Conservation (phyloP, 1,140 invertebrate species). For the Adoxophyes honmai region DNA sequence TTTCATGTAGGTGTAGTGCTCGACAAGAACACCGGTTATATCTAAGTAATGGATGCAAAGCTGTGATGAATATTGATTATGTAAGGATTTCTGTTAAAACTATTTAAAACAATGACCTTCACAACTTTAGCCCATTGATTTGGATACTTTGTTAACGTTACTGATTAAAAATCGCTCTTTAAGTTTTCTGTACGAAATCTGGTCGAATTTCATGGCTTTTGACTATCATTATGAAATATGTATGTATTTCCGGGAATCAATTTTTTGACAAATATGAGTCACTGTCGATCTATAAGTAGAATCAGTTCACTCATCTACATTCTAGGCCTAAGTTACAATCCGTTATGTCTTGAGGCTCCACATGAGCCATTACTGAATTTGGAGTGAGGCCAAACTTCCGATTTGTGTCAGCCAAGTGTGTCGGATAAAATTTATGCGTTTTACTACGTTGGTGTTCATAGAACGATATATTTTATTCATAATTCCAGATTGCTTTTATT, state of each 20-base stretch:
- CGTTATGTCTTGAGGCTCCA: conserved; percentile 30
- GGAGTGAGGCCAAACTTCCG: conserved; percentile 33
- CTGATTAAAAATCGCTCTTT: no score
- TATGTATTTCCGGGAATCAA: no score
- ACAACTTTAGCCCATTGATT: no score
- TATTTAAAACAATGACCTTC: no score
- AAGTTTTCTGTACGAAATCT: no score
- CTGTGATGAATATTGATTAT: conserved; percentile 23
- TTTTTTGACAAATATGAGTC: no score
- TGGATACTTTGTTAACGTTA: no score
- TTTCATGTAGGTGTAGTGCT: no score
- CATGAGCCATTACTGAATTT: conserved; percentile 42
- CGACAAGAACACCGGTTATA: not conserved
- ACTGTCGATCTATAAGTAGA: no score
- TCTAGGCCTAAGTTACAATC: conserved; percentile 27
- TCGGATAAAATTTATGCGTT: conserved; percentile 29
- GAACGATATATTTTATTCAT: not conserved
- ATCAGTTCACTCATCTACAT: not conserved
- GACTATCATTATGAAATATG: no score
- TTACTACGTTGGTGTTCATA: conserved; percentile 21
- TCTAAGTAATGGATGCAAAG: conserved; percentile 22
- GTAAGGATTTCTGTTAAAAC: conserved; percentile 22
- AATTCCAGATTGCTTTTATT: not conserved
- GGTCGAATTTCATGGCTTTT: no score
- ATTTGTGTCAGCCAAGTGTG: conserved; percentile 38